phyloP scores from a whole-genome alignment of 2,797 vertebrate genomes.

The Brachyalestes nurse region DNA sequence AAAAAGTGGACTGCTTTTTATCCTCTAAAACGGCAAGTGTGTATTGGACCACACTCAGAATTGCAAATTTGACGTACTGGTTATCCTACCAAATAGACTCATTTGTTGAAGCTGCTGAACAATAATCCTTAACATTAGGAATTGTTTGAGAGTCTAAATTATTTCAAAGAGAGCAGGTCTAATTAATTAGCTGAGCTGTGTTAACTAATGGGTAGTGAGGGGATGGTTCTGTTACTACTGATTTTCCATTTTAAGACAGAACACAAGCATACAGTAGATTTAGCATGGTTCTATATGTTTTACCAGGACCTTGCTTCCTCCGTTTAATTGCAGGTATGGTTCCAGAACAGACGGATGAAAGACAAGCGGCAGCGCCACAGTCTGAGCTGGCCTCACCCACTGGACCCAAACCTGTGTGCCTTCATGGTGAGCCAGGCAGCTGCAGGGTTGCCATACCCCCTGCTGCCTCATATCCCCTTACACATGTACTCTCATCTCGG shows the following conservation, averaged over 20 bases:
- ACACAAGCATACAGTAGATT: background rate
- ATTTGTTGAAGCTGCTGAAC: background rate
- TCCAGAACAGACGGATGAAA: slow-evolving; percentile 82
- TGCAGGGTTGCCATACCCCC: slow-evolving; percentile 63
- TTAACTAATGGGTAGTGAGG: background rate
- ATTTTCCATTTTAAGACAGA: background rate
- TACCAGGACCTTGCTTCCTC: background rate
- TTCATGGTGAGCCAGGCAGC: slow-evolving; percentile 71
- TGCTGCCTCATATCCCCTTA: slow-evolving; percentile 67
- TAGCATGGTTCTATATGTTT: background rate
- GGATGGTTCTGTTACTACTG: background rate
- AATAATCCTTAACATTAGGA: background rate
- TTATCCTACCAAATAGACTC: too few relatives aligned
- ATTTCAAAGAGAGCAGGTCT: background rate
- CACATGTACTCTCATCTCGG: slow-evolving; percentile 69
- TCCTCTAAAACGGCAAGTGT: background rate
- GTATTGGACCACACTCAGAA: background rate
- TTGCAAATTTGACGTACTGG: too few relatives aligned
- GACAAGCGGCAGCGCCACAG: slow-evolving; percentile 76
- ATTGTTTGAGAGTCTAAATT: background rate
- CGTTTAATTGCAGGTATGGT: slow-evolving; percentile 67
- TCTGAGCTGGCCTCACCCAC: slow-evolving; percentile 70
- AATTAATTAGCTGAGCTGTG: background rate
- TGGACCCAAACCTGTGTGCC: slow-evolving; percentile 69
- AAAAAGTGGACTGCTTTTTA: background rate